A percentile compares a stretch with the other conserved stretches of the same genome.
phyloP scores from a whole-genome alignment of 2,113 vertebrate genomes.

The Trematocara zebra region DNA sequence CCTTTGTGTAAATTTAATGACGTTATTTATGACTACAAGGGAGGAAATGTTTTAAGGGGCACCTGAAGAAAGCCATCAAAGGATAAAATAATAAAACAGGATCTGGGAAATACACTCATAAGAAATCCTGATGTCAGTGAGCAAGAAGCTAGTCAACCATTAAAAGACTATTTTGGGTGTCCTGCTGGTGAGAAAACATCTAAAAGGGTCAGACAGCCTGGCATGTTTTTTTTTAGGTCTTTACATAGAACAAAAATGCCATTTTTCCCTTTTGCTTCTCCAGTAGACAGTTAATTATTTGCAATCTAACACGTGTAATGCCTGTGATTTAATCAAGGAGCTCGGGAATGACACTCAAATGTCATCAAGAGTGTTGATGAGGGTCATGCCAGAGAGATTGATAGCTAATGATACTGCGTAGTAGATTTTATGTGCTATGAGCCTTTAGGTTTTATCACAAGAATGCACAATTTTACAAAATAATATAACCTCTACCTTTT shows the following conservation, averaged over 20 bases:
- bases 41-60: slow-evolving; percentile 27
- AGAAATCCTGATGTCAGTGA: slow-evolving; percentile 21
- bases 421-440: neutral
- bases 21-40: slow-evolving; percentile 32
- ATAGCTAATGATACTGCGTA: neutral
- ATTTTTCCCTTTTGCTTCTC: neutral
- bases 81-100: slow-evolving; percentile 57
- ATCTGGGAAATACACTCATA: slow-evolving; percentile 16
- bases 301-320: neutral
- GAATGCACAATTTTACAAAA: neutral
- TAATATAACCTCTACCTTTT: neutral
- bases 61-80: slow-evolving; percentile 51
- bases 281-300: neutral
- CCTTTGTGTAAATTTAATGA: slow-evolving; percentile 55
- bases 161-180: slow-evolving; percentile 17
- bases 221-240: neutral
- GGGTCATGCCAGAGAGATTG: neutral
- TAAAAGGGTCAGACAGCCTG: neutral
- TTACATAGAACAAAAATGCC: neutral
- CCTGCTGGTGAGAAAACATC: neutral
- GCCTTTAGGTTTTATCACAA: neutral
- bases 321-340: neutral
- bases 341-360: neutral
- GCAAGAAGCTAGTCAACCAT: slow-evolving; percentile 37
- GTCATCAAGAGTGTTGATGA: neutral